Base-by-base conservation (phyloP, 2,888 invertebrate species). In the Calephelis perditalis region DNA sequence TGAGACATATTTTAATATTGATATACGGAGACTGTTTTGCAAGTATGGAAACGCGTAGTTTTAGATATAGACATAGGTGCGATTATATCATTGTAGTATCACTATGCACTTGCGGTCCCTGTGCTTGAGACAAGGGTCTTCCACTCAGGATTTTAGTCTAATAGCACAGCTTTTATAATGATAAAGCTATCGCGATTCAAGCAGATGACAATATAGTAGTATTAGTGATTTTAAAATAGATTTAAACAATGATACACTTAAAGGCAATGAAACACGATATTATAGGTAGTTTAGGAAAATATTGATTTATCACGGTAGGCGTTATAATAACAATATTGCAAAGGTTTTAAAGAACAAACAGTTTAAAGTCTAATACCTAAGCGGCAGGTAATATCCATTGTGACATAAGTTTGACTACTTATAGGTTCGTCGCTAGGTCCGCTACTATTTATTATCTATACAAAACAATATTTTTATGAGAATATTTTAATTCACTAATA, bases 141-240 rank as follows among this genome's bases (percentile, higher is more conserved):
- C 37, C 54, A 62, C 63, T 62, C 63, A 57, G 62, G 64, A 66
- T 47, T 49, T 56, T 64, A 68, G 66, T 63, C 63, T 69, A 63
- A 66, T 55, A 70, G 69, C 74, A 74, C 75, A 65, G 75, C 76
- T 77, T 77, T 63, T 60, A 61, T 61, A 64, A 62, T 57, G 43
- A 69, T 69, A 72, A 68, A 68, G 70, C 68, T 70, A 75, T 75
- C 71, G 76, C 76, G 67, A 70, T 73, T 74, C 74, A 73, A 72
- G 70, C 71, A 73, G 70, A 79, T 73, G 84, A 84, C 84, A 85
- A 86, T 86, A 86, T 78, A 66, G 73, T 81, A 84, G 78, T 74
- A 68, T 71, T 74, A 72, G 67, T 69, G 72, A 68, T 63, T 63
- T 64, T 56, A 58, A 66, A 70, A 43, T 67, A 64, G 59, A 68